Conservation (phyloP, 1,140 invertebrate genomes). For the Zaprionus vittiger region DNA sequence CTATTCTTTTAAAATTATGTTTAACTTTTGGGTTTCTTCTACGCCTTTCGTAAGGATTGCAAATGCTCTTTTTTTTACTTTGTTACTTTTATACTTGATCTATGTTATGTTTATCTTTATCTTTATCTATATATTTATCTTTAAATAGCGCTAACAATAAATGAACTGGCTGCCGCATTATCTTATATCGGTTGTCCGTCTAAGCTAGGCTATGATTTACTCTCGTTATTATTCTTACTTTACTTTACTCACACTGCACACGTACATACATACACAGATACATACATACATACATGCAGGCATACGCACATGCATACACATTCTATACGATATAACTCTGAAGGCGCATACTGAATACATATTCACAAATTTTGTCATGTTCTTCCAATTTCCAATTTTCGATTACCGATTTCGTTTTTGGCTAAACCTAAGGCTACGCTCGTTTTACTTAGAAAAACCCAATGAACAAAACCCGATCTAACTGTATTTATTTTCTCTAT, state of each 20-base stretch:
- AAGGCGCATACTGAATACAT: conserved; percentile 79
- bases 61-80: conserved; percentile 59
- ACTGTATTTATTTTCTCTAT: conserved; percentile 26
- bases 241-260: conserved; percentile 54
- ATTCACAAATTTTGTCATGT: conserved; percentile 73
- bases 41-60: conserved; percentile 70
- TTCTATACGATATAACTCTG: conserved; percentile 58
- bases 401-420: conserved; percentile 48
- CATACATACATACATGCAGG: conserved; percentile 15
- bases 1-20: conserved; percentile 79
- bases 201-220: conserved; percentile 69
- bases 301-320: conserved; percentile 15
- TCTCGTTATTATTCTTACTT: conserved; percentile 55
- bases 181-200: conserved; percentile 22
- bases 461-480: conserved; percentile 56
- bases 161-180: conserved; percentile 65
- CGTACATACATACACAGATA: conserved; percentile 23
- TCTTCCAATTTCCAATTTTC: conserved; percentile 32
- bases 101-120: conserved; percentile 12
- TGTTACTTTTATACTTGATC: conserved; percentile 42
- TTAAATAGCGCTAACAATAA: conserved; percentile 66
- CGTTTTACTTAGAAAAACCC: conserved; percentile 55
- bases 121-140: conserved; percentile 38
- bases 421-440: conserved; percentile 66
- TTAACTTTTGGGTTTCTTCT: conserved; percentile 78